Base-by-base conservation (phyloP, 2,113 vertebrate species). In the Cinclus cinclus region DNA sequence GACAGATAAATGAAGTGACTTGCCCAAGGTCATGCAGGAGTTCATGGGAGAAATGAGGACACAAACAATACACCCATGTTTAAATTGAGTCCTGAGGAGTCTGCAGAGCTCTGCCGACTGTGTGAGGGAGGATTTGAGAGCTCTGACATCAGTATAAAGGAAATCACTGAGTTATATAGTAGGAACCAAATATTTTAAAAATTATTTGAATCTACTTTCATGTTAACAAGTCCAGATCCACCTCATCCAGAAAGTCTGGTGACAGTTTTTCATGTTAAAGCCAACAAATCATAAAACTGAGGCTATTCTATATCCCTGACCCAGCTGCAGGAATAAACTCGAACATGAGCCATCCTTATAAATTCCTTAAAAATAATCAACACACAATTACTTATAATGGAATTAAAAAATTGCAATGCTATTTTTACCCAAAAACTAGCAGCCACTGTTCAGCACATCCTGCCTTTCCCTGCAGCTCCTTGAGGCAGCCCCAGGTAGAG, bases 401-500 rank as follows among this genome's bases (percentile, higher is more conserved):
- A 64, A 30, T 56, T 4, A 20, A 56, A 60, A 49, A n/a, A 11
- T 0, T 20, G 27, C 24, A 87, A 39, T 21, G 15, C 17, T 19
- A 10, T 41, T 8, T 76, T 67, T 62, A 67, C 71, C 62, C 10
- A 86, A 46, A 86, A 85, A 4, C 6, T 0, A 50, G 18, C 28
- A 84, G 23, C 23, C 47, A 9, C 49, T 52, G 53, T 3, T 47
- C 23, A 62, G 74, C 65, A 41, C 70, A 46, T 11, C 49, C 73
- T 46, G 52, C 44, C 52, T 33, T 6, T n/a, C 37, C 24, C 42
- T 13, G 50, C 1, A 1, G 53, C 15, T 65, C 63, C 69, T 7
- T 0, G 1, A 6, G 33, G 67, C 73, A 83, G 52, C 71, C 24
- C 39, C 63, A 19, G 0, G 3, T 0, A 2, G 46, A 76, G 79